Base-by-base conservation (phyloP, 2,113 vertebrate species). In the Bambusicola thoracicus region DNA sequence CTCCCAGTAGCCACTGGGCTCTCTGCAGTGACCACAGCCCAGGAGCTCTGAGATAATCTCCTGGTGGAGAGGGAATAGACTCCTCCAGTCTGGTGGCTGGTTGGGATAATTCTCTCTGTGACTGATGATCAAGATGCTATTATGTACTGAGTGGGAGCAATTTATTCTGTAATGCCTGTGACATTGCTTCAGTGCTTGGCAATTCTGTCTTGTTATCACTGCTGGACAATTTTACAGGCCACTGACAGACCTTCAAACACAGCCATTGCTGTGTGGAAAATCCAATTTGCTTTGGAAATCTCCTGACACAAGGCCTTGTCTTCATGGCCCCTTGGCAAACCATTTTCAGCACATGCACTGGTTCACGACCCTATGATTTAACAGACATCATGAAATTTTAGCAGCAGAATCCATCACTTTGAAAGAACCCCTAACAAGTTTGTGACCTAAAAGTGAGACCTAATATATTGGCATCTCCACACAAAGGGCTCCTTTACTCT, bases 351-450 rank as follows among this genome's bases (percentile, higher is more conserved):
- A 76, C 93, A 95, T 89, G 91, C 68, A 85, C 48, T 68, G 11
- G 92, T 96, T 96, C 95, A 82, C 55, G 94, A 96, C 96, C 95
- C 86, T 68, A 55, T 85, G 95, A 89, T 96, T 96, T 96, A 95
- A 94, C 22, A 16, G 95, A 91, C 90, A 93, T 96, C 93, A 96
- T 96, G 96, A 95, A 95, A 96, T 94, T 96, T 96, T 96, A 93
- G 96, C 95, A 91, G 95, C 94, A 91, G 96, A 96, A 96, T 90
- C 87, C 86, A 95, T 92, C 93, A 94, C 90, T 96, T 94, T 92
- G 90, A 97, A 94, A 90, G 92, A 96, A 95, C 65, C 80, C 30
- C 65, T 96, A 94, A 92, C 95, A 94, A 96, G 89, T 90, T 85
- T 91, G 90, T 96, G 96, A 97, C 96, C 94, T 91, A 94, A 96